Percentiles rank a stretch among this genome's conserved stretches.
These are phyloP conservation scores for Andrena dorsata DNA, from an alignment of 2,888 invertebrate species.

Conservation along the genomic window DNA sequence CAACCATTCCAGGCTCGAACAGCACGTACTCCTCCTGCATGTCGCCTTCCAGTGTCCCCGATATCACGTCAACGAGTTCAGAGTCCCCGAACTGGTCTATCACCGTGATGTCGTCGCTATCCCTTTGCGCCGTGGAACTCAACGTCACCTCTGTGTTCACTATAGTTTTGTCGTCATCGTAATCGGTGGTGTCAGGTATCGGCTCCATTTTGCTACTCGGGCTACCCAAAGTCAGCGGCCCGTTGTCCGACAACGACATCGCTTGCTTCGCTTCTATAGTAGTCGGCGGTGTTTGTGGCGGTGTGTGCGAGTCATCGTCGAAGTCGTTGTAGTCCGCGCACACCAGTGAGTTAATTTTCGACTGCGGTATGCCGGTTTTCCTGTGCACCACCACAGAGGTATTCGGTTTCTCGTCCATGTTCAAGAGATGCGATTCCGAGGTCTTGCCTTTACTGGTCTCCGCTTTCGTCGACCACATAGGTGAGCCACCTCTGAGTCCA, in stretches of 20 bases:
- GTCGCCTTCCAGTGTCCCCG: slow-evolving; percentile 87
- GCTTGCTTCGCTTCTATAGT: slow-evolving; percentile 72
- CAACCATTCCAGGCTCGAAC: slow-evolving; percentile 88
- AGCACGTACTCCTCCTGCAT: slow-evolving; percentile 88
- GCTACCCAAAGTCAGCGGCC: slow-evolving; percentile 78
- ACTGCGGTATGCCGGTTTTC: slow-evolving; percentile 82
- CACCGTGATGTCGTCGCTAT: slow-evolving; percentile 87
- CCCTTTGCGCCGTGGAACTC: slow-evolving; percentile 87
- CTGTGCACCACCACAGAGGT: slow-evolving; percentile 83
- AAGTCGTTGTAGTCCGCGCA: slow-evolving; percentile 88
- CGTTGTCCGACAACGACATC: slow-evolving; percentile 72
- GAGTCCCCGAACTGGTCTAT: slow-evolving; percentile 87
- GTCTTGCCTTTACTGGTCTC: slow-evolving; percentile 83
- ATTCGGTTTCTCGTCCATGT: slow-evolving; percentile 85
- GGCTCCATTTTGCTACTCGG: slow-evolving; percentile 85
- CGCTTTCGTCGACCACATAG: slow-evolving; percentile 87
- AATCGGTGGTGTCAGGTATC: slow-evolving; percentile 87
- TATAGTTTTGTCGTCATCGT: slow-evolving; percentile 87
- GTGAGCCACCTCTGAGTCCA: slow-evolving; percentile 89
- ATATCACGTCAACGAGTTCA: slow-evolving; percentile 87
- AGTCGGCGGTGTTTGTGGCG: slow-evolving; percentile 86
- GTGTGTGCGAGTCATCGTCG: slow-evolving; percentile 87
- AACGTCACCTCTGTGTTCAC: slow-evolving; percentile 87
- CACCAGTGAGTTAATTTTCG: slow-evolving; percentile 86
- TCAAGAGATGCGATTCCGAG: slow-evolving; percentile 83